Percentiles rank a stretch among this genome's conserved stretches.
Conservation (phyloP, 2,888 invertebrate genomes). For the Drosophila antonietae region DNA sequence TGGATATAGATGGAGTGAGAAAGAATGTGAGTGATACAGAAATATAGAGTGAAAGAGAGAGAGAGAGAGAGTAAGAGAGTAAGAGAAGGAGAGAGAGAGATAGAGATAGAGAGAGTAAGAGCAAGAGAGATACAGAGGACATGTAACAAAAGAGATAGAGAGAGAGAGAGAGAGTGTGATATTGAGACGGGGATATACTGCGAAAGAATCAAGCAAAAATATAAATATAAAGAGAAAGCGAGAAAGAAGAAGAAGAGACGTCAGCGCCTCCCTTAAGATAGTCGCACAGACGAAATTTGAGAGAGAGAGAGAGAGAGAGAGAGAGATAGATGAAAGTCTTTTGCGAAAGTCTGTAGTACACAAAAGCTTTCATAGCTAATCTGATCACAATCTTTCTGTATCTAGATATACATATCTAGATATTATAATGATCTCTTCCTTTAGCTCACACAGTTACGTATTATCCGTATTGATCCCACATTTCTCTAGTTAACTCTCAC, state of each 20-base stretch:
- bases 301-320: not conserved
- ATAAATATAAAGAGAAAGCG: too few relatives aligned
- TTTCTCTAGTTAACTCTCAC: not conserved
- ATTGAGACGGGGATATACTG: too few relatives aligned
- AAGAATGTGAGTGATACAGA: not conserved
- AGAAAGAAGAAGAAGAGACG: not conserved
- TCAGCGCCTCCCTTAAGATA: too few relatives aligned
- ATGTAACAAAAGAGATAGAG: not conserved
- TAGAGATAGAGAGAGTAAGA: not conserved
- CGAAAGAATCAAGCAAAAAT: too few relatives aligned
- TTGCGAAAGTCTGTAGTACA: too few relatives aligned
- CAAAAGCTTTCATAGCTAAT: too few relatives aligned
- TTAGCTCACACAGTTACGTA: too few relatives aligned
- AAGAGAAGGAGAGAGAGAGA: not conserved
- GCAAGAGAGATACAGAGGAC: not conserved
- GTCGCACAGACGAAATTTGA: too few relatives aligned
- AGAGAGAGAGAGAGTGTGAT: not conserved
- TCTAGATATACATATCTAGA: too few relatives aligned
- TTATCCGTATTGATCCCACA: too few relatives aligned
- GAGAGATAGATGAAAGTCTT: not conserved
- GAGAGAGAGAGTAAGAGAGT: not conserved
- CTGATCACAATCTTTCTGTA: too few relatives aligned
- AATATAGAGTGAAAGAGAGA: not conserved
- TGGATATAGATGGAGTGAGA: not conserved
- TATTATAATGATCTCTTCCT: too few relatives aligned